These are phyloP conservation scores for Aleiodes leptofemur DNA, from an alignment of 2,888 invertebrate genomes.

Conservation along the genomic window DNA sequence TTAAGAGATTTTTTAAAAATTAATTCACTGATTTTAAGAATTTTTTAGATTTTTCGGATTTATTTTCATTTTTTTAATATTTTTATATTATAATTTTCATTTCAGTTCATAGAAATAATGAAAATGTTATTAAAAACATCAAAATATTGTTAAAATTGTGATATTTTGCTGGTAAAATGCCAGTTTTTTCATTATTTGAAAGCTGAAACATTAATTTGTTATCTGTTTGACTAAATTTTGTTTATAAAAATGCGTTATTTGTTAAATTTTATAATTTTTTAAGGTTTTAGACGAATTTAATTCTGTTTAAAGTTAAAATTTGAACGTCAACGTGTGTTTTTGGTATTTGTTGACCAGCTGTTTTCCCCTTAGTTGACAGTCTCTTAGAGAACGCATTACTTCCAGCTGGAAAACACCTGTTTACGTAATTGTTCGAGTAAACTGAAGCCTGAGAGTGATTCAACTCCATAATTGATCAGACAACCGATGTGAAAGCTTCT, in stretches of 20 bases:
- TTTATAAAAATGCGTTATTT: not conserved
- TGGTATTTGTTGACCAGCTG: constrained; percentile 22
- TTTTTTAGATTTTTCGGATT: too few relatives aligned
- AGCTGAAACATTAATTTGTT: too few relatives aligned
- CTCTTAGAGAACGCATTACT: not conserved
- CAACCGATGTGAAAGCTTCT: not conserved
- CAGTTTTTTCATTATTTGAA: too few relatives aligned
- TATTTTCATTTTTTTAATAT: too few relatives aligned
- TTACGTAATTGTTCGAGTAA: constrained; percentile 1
- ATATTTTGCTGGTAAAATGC: too few relatives aligned
- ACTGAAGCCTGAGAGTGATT: not conserved
- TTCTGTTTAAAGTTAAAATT: not conserved
- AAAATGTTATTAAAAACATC: too few relatives aligned
- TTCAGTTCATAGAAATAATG: too few relatives aligned
- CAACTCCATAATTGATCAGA: not conserved
- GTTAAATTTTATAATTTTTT: not conserved
- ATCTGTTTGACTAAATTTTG: too few relatives aligned
- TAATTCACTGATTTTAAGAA: too few relatives aligned
- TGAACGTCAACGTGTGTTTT: not conserved
- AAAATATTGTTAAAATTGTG: too few relatives aligned
- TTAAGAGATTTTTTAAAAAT: too few relatives aligned
- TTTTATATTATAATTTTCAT: too few relatives aligned
- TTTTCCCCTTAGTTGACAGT: not conserved
- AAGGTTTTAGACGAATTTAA: not conserved
- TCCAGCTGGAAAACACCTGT: not conserved